Percentiles rank a stretch among this genome's conserved stretches.
Conservation (phyloP, 2,888 invertebrate genomes). For the Acrobasis suavella region DNA sequence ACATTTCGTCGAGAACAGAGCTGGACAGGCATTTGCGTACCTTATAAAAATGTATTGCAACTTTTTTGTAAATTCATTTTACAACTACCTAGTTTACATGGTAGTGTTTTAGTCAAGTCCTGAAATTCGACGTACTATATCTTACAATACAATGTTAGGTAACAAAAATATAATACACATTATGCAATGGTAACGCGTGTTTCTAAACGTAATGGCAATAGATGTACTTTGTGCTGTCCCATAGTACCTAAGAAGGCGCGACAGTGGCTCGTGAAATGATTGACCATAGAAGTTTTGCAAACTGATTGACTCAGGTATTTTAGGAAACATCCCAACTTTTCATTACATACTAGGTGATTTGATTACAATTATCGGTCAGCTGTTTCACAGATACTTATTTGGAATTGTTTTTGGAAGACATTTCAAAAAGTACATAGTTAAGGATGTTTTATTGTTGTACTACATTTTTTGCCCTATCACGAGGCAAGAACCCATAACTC, state of each 20-base stretch:
- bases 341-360: too few species aligned
- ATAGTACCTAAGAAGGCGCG: slow-evolving; percentile 1
- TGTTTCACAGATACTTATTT: too few species aligned
- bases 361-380: too few species aligned
- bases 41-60: neutral
- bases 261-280: neutral
- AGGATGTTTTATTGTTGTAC: too few species aligned
- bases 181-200: slow-evolving; percentile 18
- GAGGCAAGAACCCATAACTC: neutral
- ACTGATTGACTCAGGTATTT: too few species aligned
- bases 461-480: neutral
- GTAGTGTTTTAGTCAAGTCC: slow-evolving; percentile 2
- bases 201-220: slow-evolving; percentile 6
- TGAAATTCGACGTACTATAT: slow-evolving; percentile 1
- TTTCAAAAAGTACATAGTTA: neutral
- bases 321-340: too few species aligned
- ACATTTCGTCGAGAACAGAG: slow-evolving; percentile 4
- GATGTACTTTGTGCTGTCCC: slow-evolving; percentile 9
- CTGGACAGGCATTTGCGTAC: neutral
- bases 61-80: neutral
- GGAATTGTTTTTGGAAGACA: neutral
- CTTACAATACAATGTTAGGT: slow-evolving; percentile 17
- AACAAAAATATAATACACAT: slow-evolving; percentile 17
- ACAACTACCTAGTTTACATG: neutral
- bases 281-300: too few species aligned